phyloP scores from a whole-genome alignment of 1,140 invertebrate genomes.

The Papilio aristodemus region DNA sequence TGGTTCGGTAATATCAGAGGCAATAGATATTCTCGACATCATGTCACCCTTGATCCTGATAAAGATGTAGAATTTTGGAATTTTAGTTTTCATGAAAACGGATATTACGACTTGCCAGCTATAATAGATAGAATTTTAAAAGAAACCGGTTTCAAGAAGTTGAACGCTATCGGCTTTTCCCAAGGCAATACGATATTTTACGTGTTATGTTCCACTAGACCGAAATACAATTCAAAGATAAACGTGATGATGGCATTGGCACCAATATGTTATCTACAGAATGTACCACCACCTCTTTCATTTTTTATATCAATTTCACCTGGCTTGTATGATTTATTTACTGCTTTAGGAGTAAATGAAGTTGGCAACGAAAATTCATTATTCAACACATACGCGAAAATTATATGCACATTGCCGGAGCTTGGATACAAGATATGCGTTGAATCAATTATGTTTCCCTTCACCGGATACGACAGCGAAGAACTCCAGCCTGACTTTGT shows the following conservation, averaged over 20 bases:
- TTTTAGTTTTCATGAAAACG: slow-evolving; percentile 43
- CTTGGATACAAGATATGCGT: slow-evolving; percentile 21
- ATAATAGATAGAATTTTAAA: slow-evolving; percentile 79
- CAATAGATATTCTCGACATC: slow-evolving; percentile 39
- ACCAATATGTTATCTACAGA: slow-evolving; percentile 37
- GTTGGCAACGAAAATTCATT: slow-evolving; percentile 25
- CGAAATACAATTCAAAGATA: slow-evolving; percentile 47
- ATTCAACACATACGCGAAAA: neutral
- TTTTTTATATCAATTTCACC: slow-evolving; percentile 21
- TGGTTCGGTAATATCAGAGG: slow-evolving; percentile 42
- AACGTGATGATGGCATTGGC: slow-evolving; percentile 39
- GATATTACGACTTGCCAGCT: slow-evolving; percentile 39
- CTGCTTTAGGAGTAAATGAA: neutral
- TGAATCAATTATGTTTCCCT: slow-evolving; percentile 3
- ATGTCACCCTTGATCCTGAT: slow-evolving; percentile 37
- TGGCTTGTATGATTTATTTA: neutral
- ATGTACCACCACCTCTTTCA: slow-evolving; percentile 19
- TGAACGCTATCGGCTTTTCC: slow-evolving; percentile 55
- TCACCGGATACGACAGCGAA: slow-evolving; percentile 21
- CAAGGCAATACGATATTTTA: slow-evolving; percentile 76
- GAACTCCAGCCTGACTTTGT: slow-evolving; percentile 26
- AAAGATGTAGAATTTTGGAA: slow-evolving; percentile 41
- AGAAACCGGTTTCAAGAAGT: slow-evolving; percentile 82
- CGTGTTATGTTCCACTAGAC: slow-evolving; percentile 60
- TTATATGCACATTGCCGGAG: slow-evolving; percentile 7